Percentiles rank a stretch among this genome's conserved stretches.
Conservation (phyloP, 2,113 vertebrate species). For the Oceanodroma tethys region DNA sequence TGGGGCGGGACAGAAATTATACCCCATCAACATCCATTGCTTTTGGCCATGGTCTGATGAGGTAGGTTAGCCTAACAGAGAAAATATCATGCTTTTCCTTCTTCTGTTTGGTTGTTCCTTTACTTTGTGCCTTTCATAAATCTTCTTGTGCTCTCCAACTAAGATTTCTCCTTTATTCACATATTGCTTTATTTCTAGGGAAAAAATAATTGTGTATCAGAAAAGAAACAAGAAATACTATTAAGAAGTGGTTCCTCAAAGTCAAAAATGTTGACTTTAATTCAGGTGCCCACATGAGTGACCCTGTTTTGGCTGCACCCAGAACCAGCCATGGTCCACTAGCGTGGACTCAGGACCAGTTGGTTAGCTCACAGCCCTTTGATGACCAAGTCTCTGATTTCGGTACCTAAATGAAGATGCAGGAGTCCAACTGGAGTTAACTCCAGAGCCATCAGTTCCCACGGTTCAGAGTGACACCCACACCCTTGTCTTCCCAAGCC, state of each 20-base stretch:
- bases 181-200: not conserved
- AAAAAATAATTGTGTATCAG: not conserved
- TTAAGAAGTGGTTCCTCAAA: not conserved
- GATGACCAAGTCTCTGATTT: not conserved
- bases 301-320: not conserved
- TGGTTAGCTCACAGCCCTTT: not conserved
- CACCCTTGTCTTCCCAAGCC: not conserved
- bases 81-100: not conserved
- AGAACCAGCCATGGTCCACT: not conserved
- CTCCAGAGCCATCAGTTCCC: not conserved
- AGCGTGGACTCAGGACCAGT: not conserved
- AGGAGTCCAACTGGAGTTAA: not conserved
- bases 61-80: not conserved
- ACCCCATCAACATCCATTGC: not conserved
- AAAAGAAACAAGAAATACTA: not conserved
- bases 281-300: not conserved
- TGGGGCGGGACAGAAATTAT: not conserved
- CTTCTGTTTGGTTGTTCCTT: not conserved
- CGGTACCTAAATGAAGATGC: not conserved
- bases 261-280: not conserved
- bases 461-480: not conserved
- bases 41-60: not conserved
- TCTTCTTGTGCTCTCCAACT: not conserved
- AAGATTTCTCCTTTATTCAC: not conserved
- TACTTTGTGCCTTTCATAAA: not conserved